Conservation (phyloP, 2,113 vertebrate species). For the Opisthocomus hoazin region DNA sequence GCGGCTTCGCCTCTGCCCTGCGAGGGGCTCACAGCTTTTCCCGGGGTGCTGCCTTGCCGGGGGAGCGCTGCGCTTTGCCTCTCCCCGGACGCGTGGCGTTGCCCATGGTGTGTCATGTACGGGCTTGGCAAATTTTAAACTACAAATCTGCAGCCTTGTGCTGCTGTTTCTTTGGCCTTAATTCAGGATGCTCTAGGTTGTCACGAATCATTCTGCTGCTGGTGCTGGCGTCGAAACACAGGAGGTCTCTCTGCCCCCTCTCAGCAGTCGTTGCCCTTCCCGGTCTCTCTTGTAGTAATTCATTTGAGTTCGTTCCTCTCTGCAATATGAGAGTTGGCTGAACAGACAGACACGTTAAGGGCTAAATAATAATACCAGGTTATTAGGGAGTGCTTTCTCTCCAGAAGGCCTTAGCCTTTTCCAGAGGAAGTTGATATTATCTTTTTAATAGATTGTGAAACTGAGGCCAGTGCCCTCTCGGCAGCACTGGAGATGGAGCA, state of each 20-base stretch:
- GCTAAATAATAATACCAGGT: neutral
- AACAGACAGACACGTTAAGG: neutral
- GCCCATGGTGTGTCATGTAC: neutral
- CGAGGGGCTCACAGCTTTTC: neutral
- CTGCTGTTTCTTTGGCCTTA: neutral
- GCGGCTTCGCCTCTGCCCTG: neutral
- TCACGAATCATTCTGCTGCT: neutral
- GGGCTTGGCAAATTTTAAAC: neutral
- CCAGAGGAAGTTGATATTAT: conserved; percentile 20
- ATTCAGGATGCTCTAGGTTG: neutral
- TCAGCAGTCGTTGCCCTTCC: neutral
- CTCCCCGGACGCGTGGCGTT: neutral
- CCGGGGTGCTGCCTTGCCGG: neutral
- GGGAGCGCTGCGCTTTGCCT: neutral
- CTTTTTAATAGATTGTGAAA: conserved; percentile 4
- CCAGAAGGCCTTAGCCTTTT: neutral
- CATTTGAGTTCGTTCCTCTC: neutral
- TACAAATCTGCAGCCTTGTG: neutral
- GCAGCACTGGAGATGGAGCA: neutral
- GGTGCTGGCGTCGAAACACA: neutral
- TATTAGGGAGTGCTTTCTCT: neutral
- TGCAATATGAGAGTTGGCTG: neutral
- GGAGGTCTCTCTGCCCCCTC: neutral
- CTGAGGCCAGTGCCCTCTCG: neutral
- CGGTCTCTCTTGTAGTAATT: neutral